A percentile compares a stretch with the other conserved stretches of the same genome.
Evolutionary conservation across 2,888 invertebrate species (phyloP).

Genomic region (Temnothorax unifasciatus): DNA sequence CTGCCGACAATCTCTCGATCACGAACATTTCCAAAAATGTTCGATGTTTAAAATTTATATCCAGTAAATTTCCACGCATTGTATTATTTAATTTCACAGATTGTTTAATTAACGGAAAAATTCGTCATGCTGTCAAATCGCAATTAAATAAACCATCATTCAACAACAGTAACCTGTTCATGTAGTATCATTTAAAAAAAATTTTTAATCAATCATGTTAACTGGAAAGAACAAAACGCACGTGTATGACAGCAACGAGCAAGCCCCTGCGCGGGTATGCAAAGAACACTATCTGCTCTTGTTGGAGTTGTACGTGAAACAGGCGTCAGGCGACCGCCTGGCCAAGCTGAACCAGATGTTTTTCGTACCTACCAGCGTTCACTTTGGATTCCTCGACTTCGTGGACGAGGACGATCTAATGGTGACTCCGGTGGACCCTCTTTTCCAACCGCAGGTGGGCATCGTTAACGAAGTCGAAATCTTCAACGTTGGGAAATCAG

Average conservation of each 20-base stretch:
- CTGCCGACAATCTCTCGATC: slow-evolving; percentile 3
- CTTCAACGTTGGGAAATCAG: slow-evolving; percentile 89
- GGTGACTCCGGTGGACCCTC: slow-evolving; percentile 79
- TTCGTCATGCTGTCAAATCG: neutral
- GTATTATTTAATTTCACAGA: neutral
- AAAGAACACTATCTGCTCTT: slow-evolving; percentile 87
- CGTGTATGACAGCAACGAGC: slow-evolving; percentile 44
- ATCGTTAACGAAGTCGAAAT: slow-evolving; percentile 79
- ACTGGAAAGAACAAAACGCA: neutral
- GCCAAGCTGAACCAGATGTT: slow-evolving; percentile 82
- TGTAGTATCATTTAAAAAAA: neutral
- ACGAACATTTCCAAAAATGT: neutral
- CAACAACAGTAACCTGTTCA: neutral
- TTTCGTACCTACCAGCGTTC: slow-evolving; percentile 87
- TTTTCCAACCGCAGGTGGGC: slow-evolving; percentile 83
- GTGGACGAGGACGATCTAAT: slow-evolving; percentile 86
- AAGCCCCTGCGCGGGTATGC: neutral
- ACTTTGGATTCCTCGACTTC: slow-evolving; percentile 88
- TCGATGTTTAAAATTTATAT: slow-evolving; percentile 9
- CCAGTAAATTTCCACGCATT: neutral
- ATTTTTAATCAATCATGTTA: slow-evolving; percentile 1
- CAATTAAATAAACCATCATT: neutral
- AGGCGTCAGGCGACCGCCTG: slow-evolving; percentile 81
- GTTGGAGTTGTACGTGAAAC: slow-evolving; percentile 89
- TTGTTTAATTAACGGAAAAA: neutral